Percentiles rank a stretch among this genome's conserved stretches.
These are phyloP conservation scores for Solea solea DNA, from an alignment of 2,113 vertebrate genomes.

Conservation along the genomic window DNA sequence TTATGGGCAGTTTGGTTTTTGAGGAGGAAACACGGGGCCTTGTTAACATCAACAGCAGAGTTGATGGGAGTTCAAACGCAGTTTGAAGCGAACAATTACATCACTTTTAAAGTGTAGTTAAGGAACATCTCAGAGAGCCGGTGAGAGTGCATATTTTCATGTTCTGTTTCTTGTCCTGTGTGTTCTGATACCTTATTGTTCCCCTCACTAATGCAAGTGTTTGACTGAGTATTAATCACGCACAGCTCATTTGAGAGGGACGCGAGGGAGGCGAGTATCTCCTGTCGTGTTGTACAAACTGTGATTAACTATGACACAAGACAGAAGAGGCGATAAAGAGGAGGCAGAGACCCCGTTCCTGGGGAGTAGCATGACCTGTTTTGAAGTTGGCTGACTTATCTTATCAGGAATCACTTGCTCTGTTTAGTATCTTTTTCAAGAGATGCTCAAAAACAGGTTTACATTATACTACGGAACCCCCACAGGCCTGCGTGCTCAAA, in stretches of 20 bases:
- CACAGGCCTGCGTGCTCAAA: background rate
- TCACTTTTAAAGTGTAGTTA: background rate
- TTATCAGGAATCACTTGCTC: conserved; percentile 54
- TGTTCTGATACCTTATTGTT: background rate
- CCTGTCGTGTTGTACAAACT: conserved; percentile 8
- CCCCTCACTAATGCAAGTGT: conserved; percentile 8
- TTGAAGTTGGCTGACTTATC: conserved; percentile 45
- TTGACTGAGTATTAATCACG: conserved; percentile 27
- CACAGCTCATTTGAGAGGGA: conserved; percentile 40
- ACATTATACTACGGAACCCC: background rate
- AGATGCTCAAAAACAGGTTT: conserved; percentile 12
- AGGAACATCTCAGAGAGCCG: background rate
- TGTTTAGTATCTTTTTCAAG: conserved; percentile 34
- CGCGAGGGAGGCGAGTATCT: background rate
- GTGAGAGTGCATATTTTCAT: background rate
- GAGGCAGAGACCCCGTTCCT: conserved; percentile 6
- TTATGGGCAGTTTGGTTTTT: background rate
- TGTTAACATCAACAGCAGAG: conserved; percentile 3
- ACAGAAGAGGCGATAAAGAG: conserved; percentile 33
- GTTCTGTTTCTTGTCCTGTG: conserved; percentile 19
- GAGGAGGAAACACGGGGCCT: conserved; percentile 6
- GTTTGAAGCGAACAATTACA: background rate
- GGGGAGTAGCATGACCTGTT: conserved; percentile 36
- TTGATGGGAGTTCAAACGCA: conserved; percentile 28
- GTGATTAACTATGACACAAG: conserved; percentile 35